Evolutionary conservation across 2,888 invertebrate species (phyloP).

Genomic region (Sepiola atlantica): DNA sequence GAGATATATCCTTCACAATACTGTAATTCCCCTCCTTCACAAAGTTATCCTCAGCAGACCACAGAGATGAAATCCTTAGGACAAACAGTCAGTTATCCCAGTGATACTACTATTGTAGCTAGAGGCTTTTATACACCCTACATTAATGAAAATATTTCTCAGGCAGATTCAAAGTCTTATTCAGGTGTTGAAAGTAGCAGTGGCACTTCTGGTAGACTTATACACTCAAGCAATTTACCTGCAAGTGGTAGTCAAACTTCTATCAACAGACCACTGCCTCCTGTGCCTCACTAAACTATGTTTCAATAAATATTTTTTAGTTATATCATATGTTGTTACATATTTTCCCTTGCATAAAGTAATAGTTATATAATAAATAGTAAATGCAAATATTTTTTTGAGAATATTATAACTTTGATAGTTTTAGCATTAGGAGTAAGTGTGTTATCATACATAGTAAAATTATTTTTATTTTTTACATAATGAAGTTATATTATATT

Average conservation of each 20-base stretch:
- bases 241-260: constrained; percentile 16
- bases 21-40: background rate
- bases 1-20: background rate
- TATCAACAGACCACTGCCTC: constrained; percentile 17
- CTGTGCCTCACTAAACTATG: background rate
- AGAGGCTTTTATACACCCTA: background rate
- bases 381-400: background rate
- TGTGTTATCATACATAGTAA: background rate
- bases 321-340: background rate
- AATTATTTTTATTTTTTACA: background rate
- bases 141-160: background rate
- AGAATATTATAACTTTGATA: background rate
- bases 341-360: background rate
- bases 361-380: background rate
- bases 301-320: background rate
- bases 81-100: background rate
- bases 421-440: background rate
- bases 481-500: background rate
- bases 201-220: background rate
- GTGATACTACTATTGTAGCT: background rate
- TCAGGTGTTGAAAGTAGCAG: background rate
- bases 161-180: background rate
- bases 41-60: background rate
- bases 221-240: background rate
- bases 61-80: background rate